These are phyloP conservation scores for Potorous gilbertii DNA, from an alignment of 2,797 vertebrate genomes.

Conservation along the genomic window DNA sequence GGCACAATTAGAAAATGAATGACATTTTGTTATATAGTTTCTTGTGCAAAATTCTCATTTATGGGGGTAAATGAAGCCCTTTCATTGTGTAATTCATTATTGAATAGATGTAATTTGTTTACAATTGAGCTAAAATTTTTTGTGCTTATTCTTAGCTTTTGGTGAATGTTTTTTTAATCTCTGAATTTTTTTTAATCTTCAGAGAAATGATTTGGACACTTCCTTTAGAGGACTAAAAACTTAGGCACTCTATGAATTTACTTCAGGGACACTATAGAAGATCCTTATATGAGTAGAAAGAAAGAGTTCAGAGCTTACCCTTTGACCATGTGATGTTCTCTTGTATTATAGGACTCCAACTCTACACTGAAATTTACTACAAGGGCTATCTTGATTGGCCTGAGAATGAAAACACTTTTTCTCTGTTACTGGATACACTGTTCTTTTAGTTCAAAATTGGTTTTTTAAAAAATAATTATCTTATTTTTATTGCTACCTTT, in stretches of 20 bases:
- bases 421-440: neutral
- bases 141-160: slow-evolving; percentile 30
- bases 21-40: slow-evolving; percentile 18
- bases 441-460: neutral
- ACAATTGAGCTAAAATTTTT: slow-evolving; percentile 11
- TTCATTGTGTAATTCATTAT: slow-evolving; percentile 11
- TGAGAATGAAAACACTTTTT: slow-evolving; percentile 23
- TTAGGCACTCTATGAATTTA: neutral
- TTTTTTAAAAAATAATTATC: neutral
- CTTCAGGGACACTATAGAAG: slow-evolving; percentile 3
- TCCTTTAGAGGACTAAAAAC: neutral
- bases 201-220: neutral
- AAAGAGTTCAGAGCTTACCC: slow-evolving; percentile 8
- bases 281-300: neutral
- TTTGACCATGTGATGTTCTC: slow-evolving; percentile 6
- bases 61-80: neutral
- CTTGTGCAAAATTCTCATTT: neutral
- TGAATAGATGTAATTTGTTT: neutral
- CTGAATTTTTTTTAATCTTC: neutral
- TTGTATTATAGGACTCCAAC: neutral
- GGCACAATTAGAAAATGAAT: slow-evolving; percentile 9
- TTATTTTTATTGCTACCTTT: neutral
- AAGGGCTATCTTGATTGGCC: slow-evolving; percentile 40
- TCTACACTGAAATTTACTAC: slow-evolving; percentile 21
- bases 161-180: neutral